Base-by-base conservation (phyloP, 1,140 invertebrate species). In the Belonocnema kinseyi region DNA sequence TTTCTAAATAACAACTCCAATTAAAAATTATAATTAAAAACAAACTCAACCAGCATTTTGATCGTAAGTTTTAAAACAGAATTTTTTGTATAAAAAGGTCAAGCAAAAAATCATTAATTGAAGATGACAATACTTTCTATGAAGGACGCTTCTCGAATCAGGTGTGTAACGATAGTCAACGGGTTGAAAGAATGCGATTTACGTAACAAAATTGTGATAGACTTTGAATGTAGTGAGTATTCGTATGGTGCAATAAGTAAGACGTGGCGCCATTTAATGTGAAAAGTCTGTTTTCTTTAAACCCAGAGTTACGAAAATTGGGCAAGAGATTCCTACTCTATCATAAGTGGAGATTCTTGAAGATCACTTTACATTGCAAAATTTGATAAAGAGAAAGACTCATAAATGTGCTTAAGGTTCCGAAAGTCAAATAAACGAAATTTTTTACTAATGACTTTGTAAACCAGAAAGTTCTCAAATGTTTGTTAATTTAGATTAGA, bases 181-280 rank as follows among this genome's bases (percentile, higher is more conserved):
- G 50, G 70, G n/a, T 71, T 21, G 53, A 61, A 76, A 76, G 61
- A 56, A 76, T 76, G 33, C 21, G 75, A 76, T 70, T 75, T 75
- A 76, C 56, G 33, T 50, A 75, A 75, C 61, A 21, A 54, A 74
- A 46, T 58, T 40, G 53, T 74, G 53, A 53, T 50, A 56, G 26
- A 73, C 16, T 52, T 21, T 50, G 50, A 73, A 74, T 58, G 52
- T 74, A 58, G 52, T 19, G 53, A 56, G 21, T 61, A 61, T 61
- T 61, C 56, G 21, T 26, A 61, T 61, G 58, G 33, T 66, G 61
- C 61, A 46, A 66, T 16, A 66, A 66, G 61, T 16, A 40, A 46
- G 61, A n/a, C 61, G 40, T 66, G 61, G 61, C 61, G 61, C 61
- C 61, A 66, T 66, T 66, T 40, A 66, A 66, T 26, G 58, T 61